A percentile compares a stretch with the other conserved stretches of the same genome.
Conservation (phyloP, 1,140 invertebrate species). For the Pachypeltis micranthus region DNA sequence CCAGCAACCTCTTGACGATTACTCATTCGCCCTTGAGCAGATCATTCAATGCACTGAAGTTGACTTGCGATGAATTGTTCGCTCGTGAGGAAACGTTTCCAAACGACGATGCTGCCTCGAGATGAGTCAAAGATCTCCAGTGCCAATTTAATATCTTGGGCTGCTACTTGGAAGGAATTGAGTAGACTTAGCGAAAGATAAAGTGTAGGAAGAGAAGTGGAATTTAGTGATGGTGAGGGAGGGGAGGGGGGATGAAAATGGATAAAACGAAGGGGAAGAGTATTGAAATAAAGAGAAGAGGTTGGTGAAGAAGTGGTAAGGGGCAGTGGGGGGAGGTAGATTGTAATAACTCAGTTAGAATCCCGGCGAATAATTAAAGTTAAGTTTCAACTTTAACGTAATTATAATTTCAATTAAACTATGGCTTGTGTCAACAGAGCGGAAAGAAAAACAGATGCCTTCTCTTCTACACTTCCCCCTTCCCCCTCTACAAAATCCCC, state of each 20-base stretch:
- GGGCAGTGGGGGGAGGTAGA: neutral
- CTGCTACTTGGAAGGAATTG: no score
- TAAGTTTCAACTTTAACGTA: slow-evolving; percentile 21
- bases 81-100: no score
- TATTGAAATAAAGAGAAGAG: neutral
- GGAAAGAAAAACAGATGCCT: slow-evolving; percentile 17
- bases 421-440: slow-evolving; percentile 17
- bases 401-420: slow-evolving; percentile 23
- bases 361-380: slow-evolving; percentile 18
- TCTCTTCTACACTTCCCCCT: neutral
- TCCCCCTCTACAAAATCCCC: neutral
- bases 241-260: neutral
- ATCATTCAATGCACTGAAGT: no score
- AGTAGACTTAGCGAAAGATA: no score
- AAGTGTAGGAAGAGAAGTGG: no score
- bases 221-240: no score
- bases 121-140: no score
- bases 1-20: no score
- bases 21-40: no score
- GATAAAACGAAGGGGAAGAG: neutral
- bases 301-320: neutral
- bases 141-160: no score
- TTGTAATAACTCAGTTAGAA: slow-evolving; percentile 19
- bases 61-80: no score
- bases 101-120: no score